Base-by-base conservation (phyloP, 1,140 invertebrate species). In the Drosophila tropicalis region DNA sequence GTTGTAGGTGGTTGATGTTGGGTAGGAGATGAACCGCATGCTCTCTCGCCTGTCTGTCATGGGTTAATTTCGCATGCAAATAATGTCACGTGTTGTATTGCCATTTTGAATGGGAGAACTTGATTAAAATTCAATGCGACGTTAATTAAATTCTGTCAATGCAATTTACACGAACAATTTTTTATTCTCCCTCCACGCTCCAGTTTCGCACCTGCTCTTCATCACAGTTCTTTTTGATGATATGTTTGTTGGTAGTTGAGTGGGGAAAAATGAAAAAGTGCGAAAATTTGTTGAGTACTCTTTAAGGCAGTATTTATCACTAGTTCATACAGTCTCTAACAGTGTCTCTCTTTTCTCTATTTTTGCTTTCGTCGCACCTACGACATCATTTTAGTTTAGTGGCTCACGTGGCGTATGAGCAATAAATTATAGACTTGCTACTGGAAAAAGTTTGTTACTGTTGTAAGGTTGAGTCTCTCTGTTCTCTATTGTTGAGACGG, bases 101-200 rank as follows among this genome's bases (percentile, higher is more conserved):
- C 73, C 72, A 72, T 76, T 51, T 22, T 87, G 79, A 86, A 86
- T 86, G 83, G 44, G 44, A 51, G 44, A 86, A 86, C 83, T 86
- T 86, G 83, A 86, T 86, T 86, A 86, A 87, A 87, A 87, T 83
- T 83, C 83, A 87, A 87, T 86, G 79, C 65, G 84, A 86, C 80
- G 83, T 86, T 86, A 87, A 87, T 86, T 86, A 86, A 86, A 87
- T 86, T 86, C 77, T 73, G 69, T 72, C 79, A 83, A 87, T 87
- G 83, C 76, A 83, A 83, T 86, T 87, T 76, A 62, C 83, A 76
- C 54, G 39, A 22, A 47, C 66, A 39, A 41, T 40, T 67, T 67
- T 66, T 64, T 66, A 63, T 44, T 54, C 32, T 0, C 17, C 1
- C 13, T 12, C 1, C 3, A 29, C 22, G 5, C 12, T 62, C 44